Evolutionary conservation across 1,140 invertebrate species (phyloP), one percentile per base, ranked within the genome.

Genomic region (Hirudo medicinalis): DNA sequence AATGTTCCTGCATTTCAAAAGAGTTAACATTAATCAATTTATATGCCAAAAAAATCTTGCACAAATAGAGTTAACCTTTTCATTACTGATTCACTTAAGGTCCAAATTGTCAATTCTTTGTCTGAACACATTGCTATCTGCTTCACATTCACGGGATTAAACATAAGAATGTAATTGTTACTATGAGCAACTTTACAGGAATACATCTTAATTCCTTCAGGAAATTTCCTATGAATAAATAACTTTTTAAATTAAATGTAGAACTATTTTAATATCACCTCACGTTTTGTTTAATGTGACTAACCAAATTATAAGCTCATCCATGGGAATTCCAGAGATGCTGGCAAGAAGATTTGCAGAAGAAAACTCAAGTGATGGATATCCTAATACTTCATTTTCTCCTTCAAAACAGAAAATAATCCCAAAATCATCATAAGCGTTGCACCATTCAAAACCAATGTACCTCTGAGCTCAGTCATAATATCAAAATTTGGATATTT

Each of bases 351-450:
- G 29, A 25, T 22, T 25, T 63, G 19, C 11, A 63, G 22, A 25
- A 25, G 57, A 63, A 63, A 63, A 63, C 57, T 63, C 57, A 11
- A 63, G 22, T 22, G 57, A 11, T 63, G 29, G 29, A 63, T 63
- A 63, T n/a, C 29, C 57, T 63, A 63, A 20, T 6, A 32, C 57
- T 63, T 63, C 57, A 63, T 15, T 63, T 63, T 63, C 57, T 63
- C 29, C 22, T 63, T 13, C 0, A n/a, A 63, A 63, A 63, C 57
- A 63, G 8, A 57, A 57, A 25, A 2, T 9, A 57, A n/a, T n/a
- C 29, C 29, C 9, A 63, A 63, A 63, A 63, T 63, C 19, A 22
- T 19, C 2, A 11, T 13, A 63, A 63, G 22, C 11, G 22, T 25
- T 22, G 8, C 57, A 63, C 1, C 9, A 63, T 63, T 63, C 29